These are phyloP conservation scores for Hymenochirus boettgeri DNA, from an alignment of 2,113 vertebrate genomes.

Conservation along the genomic window DNA sequence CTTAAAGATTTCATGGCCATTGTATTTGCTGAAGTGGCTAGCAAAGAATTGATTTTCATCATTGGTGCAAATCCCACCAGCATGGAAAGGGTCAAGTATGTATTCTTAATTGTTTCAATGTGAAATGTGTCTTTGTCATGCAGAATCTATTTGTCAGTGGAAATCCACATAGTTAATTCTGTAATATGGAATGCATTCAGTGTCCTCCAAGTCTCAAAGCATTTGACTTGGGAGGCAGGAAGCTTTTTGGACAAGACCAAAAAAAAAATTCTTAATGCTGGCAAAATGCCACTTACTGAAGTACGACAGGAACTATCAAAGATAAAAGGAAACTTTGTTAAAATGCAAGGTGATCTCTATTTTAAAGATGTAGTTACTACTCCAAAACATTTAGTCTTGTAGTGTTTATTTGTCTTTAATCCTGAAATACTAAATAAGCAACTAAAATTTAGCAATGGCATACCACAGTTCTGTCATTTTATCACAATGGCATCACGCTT, in stretches of 20 bases:
- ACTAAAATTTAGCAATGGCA: too few relatives aligned
- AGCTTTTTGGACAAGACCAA: slow-evolving; percentile 21
- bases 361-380: too few relatives aligned
- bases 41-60: slow-evolving; percentile 15
- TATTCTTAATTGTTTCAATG: slow-evolving; percentile 39
- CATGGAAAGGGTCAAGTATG: slow-evolving; percentile 31
- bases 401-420: too few relatives aligned
- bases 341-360: not conserved
- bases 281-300: not conserved
- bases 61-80: slow-evolving; percentile 19
- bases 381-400: too few relatives aligned
- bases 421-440: too few relatives aligned
- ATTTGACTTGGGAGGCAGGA: slow-evolving; percentile 2
- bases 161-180: slow-evolving; percentile 30
- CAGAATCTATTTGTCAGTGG: slow-evolving; percentile 26
- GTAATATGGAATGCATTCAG: slow-evolving; percentile 35
- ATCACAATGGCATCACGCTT: too few relatives aligned
- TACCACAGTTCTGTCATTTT: too few relatives aligned
- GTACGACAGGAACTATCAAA: not conserved
- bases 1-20: slow-evolving; percentile 31
- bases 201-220: slow-evolving; percentile 22
- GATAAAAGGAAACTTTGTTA: too few relatives aligned
- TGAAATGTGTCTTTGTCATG: slow-evolving; percentile 38
- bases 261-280: slow-evolving; percentile 2
- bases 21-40: slow-evolving; percentile 22